Evolutionary conservation across 2,113 vertebrate genomes (phyloP).

Genomic region (Pedetes capensis): DNA sequence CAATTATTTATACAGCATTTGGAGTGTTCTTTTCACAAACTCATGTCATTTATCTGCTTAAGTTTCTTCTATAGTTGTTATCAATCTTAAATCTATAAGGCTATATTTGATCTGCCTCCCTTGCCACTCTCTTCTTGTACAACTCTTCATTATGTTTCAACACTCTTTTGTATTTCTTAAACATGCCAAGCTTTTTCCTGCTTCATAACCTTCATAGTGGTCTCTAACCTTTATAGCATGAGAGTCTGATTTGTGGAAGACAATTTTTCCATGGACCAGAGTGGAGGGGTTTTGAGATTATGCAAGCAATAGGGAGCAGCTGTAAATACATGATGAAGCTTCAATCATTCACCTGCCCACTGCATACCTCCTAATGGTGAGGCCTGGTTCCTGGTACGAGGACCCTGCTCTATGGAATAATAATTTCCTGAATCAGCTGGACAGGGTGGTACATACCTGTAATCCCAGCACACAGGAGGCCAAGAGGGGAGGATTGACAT

Average conservation of each 20-base stretch:
- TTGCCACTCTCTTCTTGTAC: not conserved
- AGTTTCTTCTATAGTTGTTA: not conserved
- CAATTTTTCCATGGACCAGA: no score
- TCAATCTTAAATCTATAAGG: not conserved
- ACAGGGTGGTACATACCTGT: no score
- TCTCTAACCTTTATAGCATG: no score
- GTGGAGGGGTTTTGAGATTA: no score
- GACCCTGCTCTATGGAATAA: not conserved
- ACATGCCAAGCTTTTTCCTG: not conserved
- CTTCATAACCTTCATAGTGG: not conserved
- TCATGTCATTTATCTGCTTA: not conserved
- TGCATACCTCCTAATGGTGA: no score
- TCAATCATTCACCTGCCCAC: no score
- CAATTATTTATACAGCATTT: not conserved
- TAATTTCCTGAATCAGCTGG: not conserved
- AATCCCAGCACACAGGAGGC: no score
- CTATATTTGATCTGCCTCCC: not conserved
- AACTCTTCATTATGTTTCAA: not conserved
- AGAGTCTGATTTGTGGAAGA: no score
- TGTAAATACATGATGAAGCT: no score
- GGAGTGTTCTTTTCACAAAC: not conserved
- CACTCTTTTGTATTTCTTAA: conserved; percentile 7
- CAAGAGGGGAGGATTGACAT: no score
- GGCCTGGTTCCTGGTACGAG: no score
- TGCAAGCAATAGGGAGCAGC: no score